A percentile compares a stretch with the other conserved stretches of the same genome.
Evolutionary conservation across 2,797 vertebrate species (phyloP).

Genomic region (Champsocephalus gunnari): DNA sequence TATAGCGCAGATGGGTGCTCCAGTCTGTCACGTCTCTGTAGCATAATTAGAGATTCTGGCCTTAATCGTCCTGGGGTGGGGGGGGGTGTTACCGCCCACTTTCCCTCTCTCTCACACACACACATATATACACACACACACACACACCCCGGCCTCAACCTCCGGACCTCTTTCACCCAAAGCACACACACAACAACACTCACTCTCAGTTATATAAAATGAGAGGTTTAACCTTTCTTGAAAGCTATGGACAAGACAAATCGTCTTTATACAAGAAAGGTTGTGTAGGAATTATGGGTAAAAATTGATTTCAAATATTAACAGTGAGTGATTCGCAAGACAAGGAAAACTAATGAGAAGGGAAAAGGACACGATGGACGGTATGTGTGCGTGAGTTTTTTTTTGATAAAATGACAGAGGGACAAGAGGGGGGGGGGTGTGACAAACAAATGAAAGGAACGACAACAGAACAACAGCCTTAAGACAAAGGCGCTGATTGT

Average conservation of each 20-base stretch:
- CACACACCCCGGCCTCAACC: slow-evolving; percentile 13
- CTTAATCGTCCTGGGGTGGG: slow-evolving; percentile 72
- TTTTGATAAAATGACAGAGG: slow-evolving; percentile 49
- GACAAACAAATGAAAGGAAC: slow-evolving; percentile 72
- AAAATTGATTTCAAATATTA: too few relatives aligned
- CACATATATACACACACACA: too few relatives aligned
- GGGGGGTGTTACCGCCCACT: slow-evolving; percentile 55
- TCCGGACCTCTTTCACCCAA: slow-evolving; percentile 15
- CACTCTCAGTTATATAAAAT: slow-evolving; percentile 3
- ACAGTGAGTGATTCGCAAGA: neutral
- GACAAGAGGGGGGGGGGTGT: slow-evolving; percentile 7
- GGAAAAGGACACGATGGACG: neutral
- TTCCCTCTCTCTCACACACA: slow-evolving; percentile 57
- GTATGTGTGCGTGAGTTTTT: neutral
- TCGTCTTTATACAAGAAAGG: too few relatives aligned
- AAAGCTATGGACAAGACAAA: too few relatives aligned
- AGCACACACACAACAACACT: neutral
- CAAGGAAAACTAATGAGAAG: neutral
- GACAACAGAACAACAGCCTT: slow-evolving; percentile 79
- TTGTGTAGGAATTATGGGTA: too few relatives aligned
- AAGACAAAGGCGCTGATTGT: slow-evolving; percentile 96
- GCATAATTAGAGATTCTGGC: slow-evolving; percentile 81
- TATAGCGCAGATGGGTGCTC: slow-evolving; percentile 78
- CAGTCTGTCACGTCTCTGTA: slow-evolving; percentile 79
- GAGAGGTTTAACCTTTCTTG: slow-evolving; percentile 19